phyloP scores from a whole-genome alignment of 1,140 invertebrate genomes.

The Globodera rostochiensis region DNA sequence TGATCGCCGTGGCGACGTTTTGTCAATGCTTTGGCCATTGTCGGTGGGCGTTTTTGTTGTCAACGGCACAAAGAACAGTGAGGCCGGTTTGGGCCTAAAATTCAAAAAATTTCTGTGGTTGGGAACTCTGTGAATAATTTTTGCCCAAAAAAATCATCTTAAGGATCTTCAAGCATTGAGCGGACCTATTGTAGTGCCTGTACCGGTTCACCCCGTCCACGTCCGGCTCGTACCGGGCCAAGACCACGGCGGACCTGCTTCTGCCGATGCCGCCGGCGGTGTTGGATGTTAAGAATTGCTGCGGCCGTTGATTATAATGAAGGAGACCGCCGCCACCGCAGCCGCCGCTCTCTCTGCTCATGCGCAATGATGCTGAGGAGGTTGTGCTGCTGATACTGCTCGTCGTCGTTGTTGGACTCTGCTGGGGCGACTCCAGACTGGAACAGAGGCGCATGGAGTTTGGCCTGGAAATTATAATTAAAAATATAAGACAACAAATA shows the following conservation, averaged over 20 bases:
- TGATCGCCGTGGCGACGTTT: conserved; percentile 21
- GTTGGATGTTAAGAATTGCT: background rate
- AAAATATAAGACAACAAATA: no score
- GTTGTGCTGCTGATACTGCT: background rate
- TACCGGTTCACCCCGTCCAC: conserved; percentile 41
- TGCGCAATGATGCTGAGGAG: background rate
- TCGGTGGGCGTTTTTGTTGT: background rate
- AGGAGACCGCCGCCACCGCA: background rate
- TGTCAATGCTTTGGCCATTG: conserved; percentile 27
- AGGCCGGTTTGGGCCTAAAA: conserved; percentile 10
- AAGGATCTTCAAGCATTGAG: no score
- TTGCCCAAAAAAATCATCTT: no score
- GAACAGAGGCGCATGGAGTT: background rate
- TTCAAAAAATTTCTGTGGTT: background rate
- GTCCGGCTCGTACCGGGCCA: conserved; percentile 37
- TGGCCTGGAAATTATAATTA: no score
- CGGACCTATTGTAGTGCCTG: conserved; percentile 47
- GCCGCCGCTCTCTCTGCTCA: background rate
- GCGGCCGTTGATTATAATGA: background rate
- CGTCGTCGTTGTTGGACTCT: background rate
- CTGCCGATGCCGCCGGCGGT: background rate
- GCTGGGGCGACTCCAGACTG: background rate
- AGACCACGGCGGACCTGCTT: conserved; percentile 40
- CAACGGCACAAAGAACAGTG: conserved; percentile 1
- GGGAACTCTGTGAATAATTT: no score